Base-by-base conservation (phyloP, 2,113 vertebrate species). In the Loxodonta africana region DNA sequence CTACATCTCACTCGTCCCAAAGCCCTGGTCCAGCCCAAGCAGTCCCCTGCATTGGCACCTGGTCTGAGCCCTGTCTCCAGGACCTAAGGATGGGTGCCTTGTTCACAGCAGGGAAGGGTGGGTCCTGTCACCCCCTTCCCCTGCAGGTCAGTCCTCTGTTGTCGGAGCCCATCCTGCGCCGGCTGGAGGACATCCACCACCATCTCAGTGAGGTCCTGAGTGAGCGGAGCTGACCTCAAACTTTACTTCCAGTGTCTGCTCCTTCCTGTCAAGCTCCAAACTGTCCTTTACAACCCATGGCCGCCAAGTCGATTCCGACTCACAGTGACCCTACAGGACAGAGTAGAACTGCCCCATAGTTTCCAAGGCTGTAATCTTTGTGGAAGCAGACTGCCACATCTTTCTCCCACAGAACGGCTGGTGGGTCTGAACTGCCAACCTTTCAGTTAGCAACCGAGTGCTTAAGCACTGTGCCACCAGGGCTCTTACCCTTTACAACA, bases 1-100 rank as follows among this genome's bases (percentile, higher is more conserved):
- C 20, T 2, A 11, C n/a, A 18, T 18, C 2, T 6, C 63, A 17
- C 26, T 4, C 28, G 44, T 9, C 26, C 18, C 6, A 1, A 28
- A 11, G 63, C 30, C 30, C 28, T 33, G 41, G 20, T 71, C 37
- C 74, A 73, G 28, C 28, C 65, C 81, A 80, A 53, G 53, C 11
- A 33, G 23, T 3, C 10, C 30, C 1, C 2, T 0, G 0, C 33
- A 26, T 10, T 71, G 74, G 57, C 8, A 6, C 28, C 57, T 65
- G 30, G 28, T 44, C 46, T 46, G 76, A 26, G 41, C 63, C 62
- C 17, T 48, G 51, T 6, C 62, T 89, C 21, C 10, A 44, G 73
- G 25, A 48, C 76, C 15, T 51, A 41, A 63, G 33, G 33, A 18
- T 12, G 41, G 62, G 57, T 2, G 17, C 8, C 12, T 0, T 10